Evolutionary conservation across 2,113 vertebrate genomes (phyloP).

Genomic region (Carettochelys insculpta): DNA sequence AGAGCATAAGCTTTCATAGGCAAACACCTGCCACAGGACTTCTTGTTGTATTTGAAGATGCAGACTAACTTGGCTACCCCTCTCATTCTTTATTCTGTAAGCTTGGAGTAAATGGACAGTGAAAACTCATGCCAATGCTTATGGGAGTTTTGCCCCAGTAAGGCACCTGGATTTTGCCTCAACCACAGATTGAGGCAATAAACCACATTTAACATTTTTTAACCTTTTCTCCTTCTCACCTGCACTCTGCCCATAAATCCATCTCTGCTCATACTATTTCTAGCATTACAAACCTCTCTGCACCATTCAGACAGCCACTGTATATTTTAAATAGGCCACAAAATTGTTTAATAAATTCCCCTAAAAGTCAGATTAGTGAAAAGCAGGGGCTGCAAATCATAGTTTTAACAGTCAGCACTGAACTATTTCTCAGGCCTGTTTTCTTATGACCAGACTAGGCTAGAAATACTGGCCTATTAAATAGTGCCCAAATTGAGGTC

Average conservation of each 20-base stretch:
- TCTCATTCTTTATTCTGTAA: no score
- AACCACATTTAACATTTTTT: accelerated
- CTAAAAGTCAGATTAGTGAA: background rate
- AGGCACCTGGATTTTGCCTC: constrained; percentile 15
- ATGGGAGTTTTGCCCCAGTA: background rate
- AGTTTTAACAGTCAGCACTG: background rate
- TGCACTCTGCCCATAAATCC: background rate
- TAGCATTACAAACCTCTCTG: background rate
- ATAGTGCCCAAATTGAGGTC: background rate
- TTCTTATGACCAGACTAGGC: background rate
- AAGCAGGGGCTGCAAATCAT: background rate
- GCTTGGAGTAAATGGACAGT: accelerated
- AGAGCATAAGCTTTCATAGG: no score
- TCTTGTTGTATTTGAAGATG: no score
- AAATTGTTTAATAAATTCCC: background rate
- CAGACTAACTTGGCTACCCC: no score
- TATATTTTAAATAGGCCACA: constrained; percentile 19
- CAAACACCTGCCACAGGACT: no score
- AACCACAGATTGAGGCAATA: background rate
- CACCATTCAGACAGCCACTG: background rate
- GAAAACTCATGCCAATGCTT: background rate
- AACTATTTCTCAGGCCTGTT: background rate
- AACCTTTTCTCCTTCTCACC: background rate
- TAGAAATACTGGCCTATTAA: background rate
- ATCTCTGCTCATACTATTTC: background rate